phyloP scores from a whole-genome alignment of 2,888 invertebrate species.

The Aromia moschata region DNA sequence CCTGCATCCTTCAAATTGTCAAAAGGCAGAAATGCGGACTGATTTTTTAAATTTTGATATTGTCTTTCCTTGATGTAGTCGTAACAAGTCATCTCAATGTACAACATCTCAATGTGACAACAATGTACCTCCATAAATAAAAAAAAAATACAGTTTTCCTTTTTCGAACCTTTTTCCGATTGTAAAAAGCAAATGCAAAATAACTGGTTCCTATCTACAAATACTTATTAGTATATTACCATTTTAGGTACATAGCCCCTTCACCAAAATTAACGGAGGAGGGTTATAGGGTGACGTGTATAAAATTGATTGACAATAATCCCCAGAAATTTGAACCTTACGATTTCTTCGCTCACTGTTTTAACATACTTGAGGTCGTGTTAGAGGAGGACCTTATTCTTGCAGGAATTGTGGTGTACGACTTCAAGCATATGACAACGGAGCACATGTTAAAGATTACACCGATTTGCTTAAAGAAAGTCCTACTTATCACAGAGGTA shows the following conservation, averaged over 20 bases:
- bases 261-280: conserved; percentile 64
- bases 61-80: too few relatives aligned
- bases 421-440: conserved; percentile 59
- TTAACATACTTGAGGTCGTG: conserved; percentile 64
- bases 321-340: conserved; percentile 56
- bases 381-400: conserved; percentile 62
- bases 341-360: conserved; percentile 59
- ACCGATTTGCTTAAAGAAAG: conserved; percentile 61
- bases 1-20: too few relatives aligned
- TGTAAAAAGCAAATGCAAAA: too few relatives aligned
- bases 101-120: too few relatives aligned
- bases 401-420: conserved; percentile 63
- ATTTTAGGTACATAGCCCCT: conserved; percentile 45
- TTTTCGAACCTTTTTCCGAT: too few relatives aligned
- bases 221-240: too few relatives aligned
- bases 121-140: too few relatives aligned
- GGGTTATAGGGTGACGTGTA: conserved; percentile 62
- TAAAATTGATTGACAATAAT: conserved; percentile 53
- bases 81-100: too few relatives aligned
- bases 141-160: too few relatives aligned
- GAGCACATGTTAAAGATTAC: conserved; percentile 62
- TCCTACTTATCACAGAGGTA: conserved; percentile 63
- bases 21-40: too few relatives aligned
- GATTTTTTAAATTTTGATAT: too few relatives aligned
- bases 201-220: too few relatives aligned